Evolutionary conservation across 2,888 invertebrate genomes (phyloP).

Genomic region (Sinodicranocentrus sp.): DNA sequence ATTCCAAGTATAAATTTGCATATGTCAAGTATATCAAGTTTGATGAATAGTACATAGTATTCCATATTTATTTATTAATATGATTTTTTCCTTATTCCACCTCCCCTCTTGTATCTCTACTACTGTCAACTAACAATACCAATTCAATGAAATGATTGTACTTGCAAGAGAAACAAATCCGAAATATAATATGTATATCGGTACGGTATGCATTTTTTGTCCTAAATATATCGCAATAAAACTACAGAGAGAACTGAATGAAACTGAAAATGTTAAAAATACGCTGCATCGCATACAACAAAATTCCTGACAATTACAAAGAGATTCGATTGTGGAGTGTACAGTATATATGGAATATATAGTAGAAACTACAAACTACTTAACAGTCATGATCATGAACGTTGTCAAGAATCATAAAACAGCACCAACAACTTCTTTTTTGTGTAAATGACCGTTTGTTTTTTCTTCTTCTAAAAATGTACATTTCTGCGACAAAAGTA

Average conservation of each 20-base stretch:
- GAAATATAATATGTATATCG: too few species aligned
- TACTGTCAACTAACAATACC: constrained; percentile 39
- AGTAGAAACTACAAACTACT: constrained; percentile 30
- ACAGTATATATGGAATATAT: constrained; percentile 5
- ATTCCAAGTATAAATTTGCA: constrained; percentile 65
- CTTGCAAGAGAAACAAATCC: constrained; percentile 49
- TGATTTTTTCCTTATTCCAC: constrained; percentile 22
- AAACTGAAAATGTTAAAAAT: too few species aligned
- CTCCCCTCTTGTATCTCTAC: constrained; percentile 2
- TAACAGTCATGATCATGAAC: constrained; percentile 62
- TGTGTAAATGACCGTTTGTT: constrained; percentile 53
- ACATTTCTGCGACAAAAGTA: neutral
- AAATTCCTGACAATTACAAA: too few species aligned
- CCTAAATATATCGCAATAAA: too few species aligned
- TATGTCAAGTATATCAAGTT: constrained; percentile 58
- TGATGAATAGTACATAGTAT: constrained; percentile 33
- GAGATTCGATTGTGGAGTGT: too few species aligned
- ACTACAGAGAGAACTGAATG: too few species aligned
- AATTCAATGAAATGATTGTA: constrained; percentile 64
- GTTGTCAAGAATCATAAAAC: constrained; percentile 57
- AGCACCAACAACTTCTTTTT: constrained; percentile 60
- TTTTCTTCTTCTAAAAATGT: constrained; percentile 1
- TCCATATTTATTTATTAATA: neutral
- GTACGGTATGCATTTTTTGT: too few species aligned
- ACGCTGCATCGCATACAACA: too few species aligned